Evolutionary conservation across 2,797 vertebrate species (phyloP).

Genomic region (Malurus leucopterus): DNA sequence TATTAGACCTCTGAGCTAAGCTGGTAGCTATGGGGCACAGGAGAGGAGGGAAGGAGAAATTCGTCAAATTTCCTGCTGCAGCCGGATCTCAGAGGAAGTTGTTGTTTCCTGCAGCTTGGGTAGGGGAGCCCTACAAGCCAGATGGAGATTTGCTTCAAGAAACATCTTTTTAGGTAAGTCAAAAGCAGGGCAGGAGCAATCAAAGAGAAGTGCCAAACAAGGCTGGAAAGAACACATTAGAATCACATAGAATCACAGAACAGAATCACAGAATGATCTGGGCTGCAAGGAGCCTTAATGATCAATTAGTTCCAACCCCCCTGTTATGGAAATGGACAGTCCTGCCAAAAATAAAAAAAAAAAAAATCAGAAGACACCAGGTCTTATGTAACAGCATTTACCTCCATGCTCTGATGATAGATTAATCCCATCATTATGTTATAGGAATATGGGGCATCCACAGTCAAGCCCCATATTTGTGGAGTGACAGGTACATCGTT

Average conservation of each 20-base stretch:
- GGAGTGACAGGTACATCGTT: not conserved
- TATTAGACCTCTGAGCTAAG: not conserved
- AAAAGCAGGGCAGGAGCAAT: not conserved
- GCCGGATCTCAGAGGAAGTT: slow-evolving; percentile 23
- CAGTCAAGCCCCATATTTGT: not conserved
- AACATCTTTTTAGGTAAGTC: not conserved
- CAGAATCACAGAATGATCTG: not conserved
- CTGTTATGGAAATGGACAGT: not conserved
- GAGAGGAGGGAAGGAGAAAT: slow-evolving; percentile 11
- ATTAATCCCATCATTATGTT: not conserved
- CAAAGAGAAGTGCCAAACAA: not conserved
- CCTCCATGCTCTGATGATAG: accelerated
- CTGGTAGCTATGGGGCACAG: not conserved
- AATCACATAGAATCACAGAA: not conserved
- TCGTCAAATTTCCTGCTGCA: slow-evolving; percentile 11
- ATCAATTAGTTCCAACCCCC: not conserved
- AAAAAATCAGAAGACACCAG: not conserved
- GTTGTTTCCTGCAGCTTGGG: slow-evolving; percentile 21
- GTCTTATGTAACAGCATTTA: accelerated
- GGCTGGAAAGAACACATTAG: not conserved
- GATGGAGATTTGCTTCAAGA: not conserved
- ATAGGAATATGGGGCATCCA: not conserved
- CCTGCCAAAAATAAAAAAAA: not conserved
- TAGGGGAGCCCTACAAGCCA: not conserved
- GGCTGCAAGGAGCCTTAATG: not conserved